Evolutionary conservation across 2,113 vertebrate genomes (phyloP), one percentile per base, ranked within the genome.

Genomic region (Dolichotis patagonum): DNA sequence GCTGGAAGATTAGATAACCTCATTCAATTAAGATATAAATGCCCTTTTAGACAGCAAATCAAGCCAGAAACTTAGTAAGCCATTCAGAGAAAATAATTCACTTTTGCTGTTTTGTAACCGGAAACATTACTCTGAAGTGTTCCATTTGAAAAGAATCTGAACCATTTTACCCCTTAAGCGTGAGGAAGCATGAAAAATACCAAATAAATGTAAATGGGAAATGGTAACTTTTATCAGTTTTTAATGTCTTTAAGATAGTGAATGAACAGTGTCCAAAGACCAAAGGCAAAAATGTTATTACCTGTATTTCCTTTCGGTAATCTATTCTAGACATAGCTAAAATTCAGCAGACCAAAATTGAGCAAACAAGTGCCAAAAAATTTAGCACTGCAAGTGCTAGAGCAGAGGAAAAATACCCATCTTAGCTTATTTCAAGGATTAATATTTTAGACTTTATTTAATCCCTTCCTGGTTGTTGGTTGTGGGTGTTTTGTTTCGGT

Each of bases 1-100:
- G 41, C 46, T 93, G 69, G 83, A 90, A 65, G 35, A 89, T 88
- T 54, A 94, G 12, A n/a, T 92, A 69, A 85, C 58, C 52, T 97
- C 30, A 89, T 85, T 77, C 81, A 97, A 84, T 46, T 93, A 95
- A 95, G 69, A 90, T 90, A 90, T 91, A 73, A 91, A 96, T 95
- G 65, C 30, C 62, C 56, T 17, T 69, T 32, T 93, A 54, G 30
- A 63, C 56, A 85, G 43, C 75, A 95, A 56, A 41, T 85, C 89
- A 95, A 89, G 20, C 81, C 77, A 92, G 19, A 1, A 81, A 20
- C 19, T 56, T 73, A 49, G 28, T 24, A 87, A 97, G 56, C 58
- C 60, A 92, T 89, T 90, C 26, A 78, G 62, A 91, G 49, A 62
- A 91, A 94, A 69, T 69, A 71, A 92, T 71, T 93, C 22, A 52